Evolutionary conservation across 1,140 invertebrate genomes (phyloP).

Genomic region (Bombus superbus): DNA sequence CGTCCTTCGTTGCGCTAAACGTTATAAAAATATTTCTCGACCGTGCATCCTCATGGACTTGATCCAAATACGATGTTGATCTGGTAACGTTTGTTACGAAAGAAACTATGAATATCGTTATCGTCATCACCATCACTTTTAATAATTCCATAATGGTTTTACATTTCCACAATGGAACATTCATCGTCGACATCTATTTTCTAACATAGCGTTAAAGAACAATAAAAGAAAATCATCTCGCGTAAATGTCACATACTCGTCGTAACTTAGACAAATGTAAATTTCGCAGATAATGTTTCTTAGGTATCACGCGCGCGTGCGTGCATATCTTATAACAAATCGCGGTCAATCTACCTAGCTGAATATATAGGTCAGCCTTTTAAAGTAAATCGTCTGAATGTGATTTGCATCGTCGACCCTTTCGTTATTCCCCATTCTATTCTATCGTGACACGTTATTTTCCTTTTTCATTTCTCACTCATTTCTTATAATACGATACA

Average conservation of each 20-base stretch:
- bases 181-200: no score
- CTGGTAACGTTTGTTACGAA: slow-evolving; percentile 1
- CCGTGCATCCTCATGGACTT: slow-evolving; percentile 3
- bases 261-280: neutral
- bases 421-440: neutral
- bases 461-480: neutral
- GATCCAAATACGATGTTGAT: slow-evolving; percentile 23
- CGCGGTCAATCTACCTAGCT: neutral
- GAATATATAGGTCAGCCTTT: slow-evolving; percentile 40
- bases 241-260: neutral
- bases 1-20: neutral
- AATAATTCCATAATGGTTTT: neutral
- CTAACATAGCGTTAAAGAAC: neutral
- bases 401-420: neutral
- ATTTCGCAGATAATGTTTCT: neutral
- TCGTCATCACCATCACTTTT: neutral
- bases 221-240: neutral
- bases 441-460: neutral
- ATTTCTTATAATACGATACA: no score
- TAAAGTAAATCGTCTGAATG: slow-evolving; percentile 11
- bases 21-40: slow-evolving; percentile 50
- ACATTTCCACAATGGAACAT: neutral
- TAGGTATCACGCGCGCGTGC: no score
- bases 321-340: slow-evolving; percentile 2
- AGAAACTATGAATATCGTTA: neutral